Evolutionary conservation across 2,797 vertebrate genomes (phyloP), one percentile per base, ranked within the genome.

Genomic region (Distichodus sexfasciatus): DNA sequence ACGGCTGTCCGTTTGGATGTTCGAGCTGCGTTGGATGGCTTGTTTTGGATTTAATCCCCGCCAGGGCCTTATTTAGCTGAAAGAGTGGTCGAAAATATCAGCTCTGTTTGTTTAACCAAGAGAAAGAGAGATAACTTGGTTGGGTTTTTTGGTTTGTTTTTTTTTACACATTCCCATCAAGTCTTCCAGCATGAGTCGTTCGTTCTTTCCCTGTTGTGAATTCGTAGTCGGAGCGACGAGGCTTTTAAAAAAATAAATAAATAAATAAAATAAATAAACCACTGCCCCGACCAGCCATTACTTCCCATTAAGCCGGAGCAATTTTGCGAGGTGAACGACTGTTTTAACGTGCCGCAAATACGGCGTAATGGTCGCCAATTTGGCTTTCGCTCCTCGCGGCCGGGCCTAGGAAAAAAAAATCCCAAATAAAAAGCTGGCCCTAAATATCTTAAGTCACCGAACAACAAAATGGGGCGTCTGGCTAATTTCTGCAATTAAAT

Each of bases 401-500:
- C 74, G 28, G 15, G 12, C 14, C 14, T 11, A 7, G 51, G 24
- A 68, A 51, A 33, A 55, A 74, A 74, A 54, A 70, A 19, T 35
- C n/a, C n/a, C n/a, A 47, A 15, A 23, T 17, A 11, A 26, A 41
- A 53, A 40, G 6, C 48, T 40, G 43, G 61, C 62, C 43, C 75
- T 77, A 38, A 54, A 36, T 69, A 76, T 81, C 66, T 80, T 38
- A 81, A 83, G 65, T 79, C 48, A 76, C 84, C 83, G 80, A 79
- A 85, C 81, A 82, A 82, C 78, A 79, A 80, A 84, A 87, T 71
- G 24, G 79, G 69, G 43, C 3, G 36, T 82, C 67, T 79, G 77
- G 63, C 58, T 88, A 78, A 81, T 84, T 82, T 76, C 67, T 77
- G 71, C 81, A 83, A 84, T 86, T 85, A 84, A 85, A 84, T 82